Evolutionary conservation across 2,797 vertebrate genomes (phyloP).

Genomic region (Linurgus olivaceus): DNA sequence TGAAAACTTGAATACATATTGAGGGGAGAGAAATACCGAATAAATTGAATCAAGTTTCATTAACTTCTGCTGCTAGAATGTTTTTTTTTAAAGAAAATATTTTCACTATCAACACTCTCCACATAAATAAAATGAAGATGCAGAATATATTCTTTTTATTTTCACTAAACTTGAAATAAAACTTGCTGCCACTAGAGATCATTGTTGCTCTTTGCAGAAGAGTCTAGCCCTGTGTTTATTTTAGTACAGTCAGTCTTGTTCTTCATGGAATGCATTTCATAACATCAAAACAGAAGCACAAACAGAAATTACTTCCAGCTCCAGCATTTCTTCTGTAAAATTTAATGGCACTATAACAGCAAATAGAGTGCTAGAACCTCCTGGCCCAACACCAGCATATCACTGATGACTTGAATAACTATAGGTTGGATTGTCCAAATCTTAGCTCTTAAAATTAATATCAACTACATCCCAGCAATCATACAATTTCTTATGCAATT

Average conservation of each 20-base stretch:
- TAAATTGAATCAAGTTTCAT: background rate
- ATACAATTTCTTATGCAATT: background rate
- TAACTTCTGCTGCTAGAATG: background rate
- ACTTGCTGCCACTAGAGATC: constrained; percentile 70
- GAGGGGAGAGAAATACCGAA: background rate
- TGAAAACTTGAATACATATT: background rate
- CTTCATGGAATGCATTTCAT: background rate
- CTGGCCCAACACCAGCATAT: background rate
- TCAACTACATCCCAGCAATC: background rate
- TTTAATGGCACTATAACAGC: background rate
- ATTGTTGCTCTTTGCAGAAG: constrained; percentile 62
- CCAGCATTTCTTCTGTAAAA: background rate
- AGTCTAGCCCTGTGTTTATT: background rate
- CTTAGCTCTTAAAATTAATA: background rate
- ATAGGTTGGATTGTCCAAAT: background rate
- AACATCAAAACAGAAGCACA: background rate
- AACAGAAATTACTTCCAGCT: background rate
- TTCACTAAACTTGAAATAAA: constrained; percentile 45
- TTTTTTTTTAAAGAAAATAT: fast-evolving
- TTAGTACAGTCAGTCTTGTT: background rate
- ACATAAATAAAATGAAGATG: background rate
- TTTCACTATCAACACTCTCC: background rate
- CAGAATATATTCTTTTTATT: background rate
- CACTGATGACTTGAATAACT: background rate
- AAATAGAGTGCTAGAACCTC: background rate